phyloP scores from a whole-genome alignment of 2,888 invertebrate genomes.

The Drosophila suboccidentalis region DNA sequence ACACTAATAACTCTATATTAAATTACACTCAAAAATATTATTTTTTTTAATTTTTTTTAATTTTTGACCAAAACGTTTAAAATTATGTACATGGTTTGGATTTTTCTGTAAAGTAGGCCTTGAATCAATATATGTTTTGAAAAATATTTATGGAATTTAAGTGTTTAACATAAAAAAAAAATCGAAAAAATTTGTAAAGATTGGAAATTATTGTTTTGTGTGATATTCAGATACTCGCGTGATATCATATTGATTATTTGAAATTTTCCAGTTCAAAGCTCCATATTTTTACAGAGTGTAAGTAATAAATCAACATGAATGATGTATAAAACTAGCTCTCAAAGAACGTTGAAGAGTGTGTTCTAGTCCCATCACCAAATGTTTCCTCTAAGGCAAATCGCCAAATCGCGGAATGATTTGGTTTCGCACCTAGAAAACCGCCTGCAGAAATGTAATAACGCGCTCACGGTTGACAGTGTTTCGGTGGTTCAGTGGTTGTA shows the following conservation, averaged over 20 bases:
- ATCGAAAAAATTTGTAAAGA: conserved; percentile 20
- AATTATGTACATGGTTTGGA: no score
- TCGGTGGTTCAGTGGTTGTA: conserved; percentile 27
- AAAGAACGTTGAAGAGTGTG: not conserved
- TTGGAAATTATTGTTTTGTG: conserved; percentile 16
- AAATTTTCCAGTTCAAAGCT: conserved; percentile 42
- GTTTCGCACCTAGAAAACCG: conserved; percentile 18
- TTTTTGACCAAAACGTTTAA: no score
- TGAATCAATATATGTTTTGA: not conserved
- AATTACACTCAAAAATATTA: no score
- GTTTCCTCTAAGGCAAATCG: conserved; percentile 6
- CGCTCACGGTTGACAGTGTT: conserved; percentile 13
- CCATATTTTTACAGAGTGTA: conserved; percentile 23
- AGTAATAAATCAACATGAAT: conserved; percentile 8
- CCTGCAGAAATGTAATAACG: conserved; percentile 23
- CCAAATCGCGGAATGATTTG: conserved; percentile 16
- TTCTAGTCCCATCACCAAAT: not conserved
- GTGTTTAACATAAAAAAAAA: conserved; percentile 22
- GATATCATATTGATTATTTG: conserved; percentile 12
- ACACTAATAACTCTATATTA: no score
- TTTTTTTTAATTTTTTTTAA: no score
- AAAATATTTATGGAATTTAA: conserved; percentile 11
- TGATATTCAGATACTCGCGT: conserved; percentile 2
- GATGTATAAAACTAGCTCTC: not conserved
- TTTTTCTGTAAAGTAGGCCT: conserved; percentile 24